Conservation (phyloP, 2,797 vertebrate species). For the Phoxinus dragarum region DNA sequence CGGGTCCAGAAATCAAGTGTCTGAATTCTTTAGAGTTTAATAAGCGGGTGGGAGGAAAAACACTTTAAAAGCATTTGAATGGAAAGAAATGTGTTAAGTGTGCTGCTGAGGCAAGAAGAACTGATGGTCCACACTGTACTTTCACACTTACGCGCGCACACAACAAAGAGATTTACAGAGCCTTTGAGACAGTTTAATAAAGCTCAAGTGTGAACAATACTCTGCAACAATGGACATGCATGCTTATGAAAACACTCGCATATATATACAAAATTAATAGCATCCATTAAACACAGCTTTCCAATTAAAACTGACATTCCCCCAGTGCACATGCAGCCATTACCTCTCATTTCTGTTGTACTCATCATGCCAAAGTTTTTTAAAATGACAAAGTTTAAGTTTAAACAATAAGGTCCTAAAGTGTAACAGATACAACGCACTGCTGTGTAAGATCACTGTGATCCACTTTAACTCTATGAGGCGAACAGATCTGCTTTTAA, state of each 20-base stretch:
- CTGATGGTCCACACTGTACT: slow-evolving; percentile 39
- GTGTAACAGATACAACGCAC: slow-evolving; percentile 1
- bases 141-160: slow-evolving; percentile 27
- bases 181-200: slow-evolving; percentile 43
- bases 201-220: slow-evolving; percentile 49
- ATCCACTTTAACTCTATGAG: slow-evolving; percentile 21
- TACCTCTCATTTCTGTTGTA: neutral
- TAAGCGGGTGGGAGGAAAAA: slow-evolving; percentile 63
- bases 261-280: slow-evolving; percentile 47
- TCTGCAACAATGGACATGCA: slow-evolving; percentile 42
- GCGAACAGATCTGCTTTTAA: slow-evolving; percentile 40
- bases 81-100: slow-evolving; percentile 61
- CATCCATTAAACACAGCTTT: slow-evolving; percentile 44
- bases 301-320: slow-evolving; percentile 44
- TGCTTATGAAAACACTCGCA: slow-evolving; percentile 41
- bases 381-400: neutral
- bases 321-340: neutral
- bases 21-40: slow-evolving; percentile 64
- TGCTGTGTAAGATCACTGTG: slow-evolving; percentile 11
- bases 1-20: slow-evolving; percentile 65
- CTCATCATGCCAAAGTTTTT: neutral
- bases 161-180: slow-evolving; percentile 23
- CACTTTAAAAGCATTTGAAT: slow-evolving; percentile 52
- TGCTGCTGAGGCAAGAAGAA: slow-evolving; percentile 55
- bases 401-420: neutral